A percentile compares a stretch with the other conserved stretches of the same genome.
Evolutionary conservation across 2,888 invertebrate genomes (phyloP).

Genomic region (Drosophila monieri): DNA sequence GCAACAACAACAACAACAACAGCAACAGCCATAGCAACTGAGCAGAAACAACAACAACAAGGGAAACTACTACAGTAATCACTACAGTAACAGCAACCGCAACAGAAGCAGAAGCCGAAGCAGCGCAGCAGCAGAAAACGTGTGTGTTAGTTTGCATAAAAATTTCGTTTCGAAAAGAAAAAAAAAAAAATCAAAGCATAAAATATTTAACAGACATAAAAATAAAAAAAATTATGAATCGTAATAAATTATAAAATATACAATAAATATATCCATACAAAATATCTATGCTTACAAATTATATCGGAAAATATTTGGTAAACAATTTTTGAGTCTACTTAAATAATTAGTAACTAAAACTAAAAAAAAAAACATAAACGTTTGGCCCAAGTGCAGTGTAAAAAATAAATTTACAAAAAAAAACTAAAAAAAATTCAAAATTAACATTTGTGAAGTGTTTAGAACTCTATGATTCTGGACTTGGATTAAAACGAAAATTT

Average conservation of each 20-base stretch:
- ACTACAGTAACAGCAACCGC: slow-evolving; percentile 54
- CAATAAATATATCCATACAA: slow-evolving; percentile 41
- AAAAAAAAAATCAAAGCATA: slow-evolving; percentile 68
- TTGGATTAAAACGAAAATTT: slow-evolving; percentile 72
- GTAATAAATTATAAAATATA: slow-evolving; percentile 42
- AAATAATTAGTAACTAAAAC: slow-evolving; percentile 34
- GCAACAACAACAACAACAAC: slow-evolving; percentile 44
- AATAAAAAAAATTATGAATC: slow-evolving; percentile 16
- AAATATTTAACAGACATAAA: slow-evolving; percentile 42
- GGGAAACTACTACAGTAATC: slow-evolving; percentile 43
- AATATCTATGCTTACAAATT: slow-evolving; percentile 52
- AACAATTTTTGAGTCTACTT: slow-evolving; percentile 60
- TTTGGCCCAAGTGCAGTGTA: slow-evolving; percentile 31
- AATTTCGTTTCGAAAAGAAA: slow-evolving; percentile 83
- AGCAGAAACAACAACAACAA: slow-evolving; percentile 24
- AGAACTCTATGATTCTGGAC: slow-evolving; percentile 43
- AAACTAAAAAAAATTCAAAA: slow-evolving; percentile 34
- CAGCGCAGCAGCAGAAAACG: slow-evolving; percentile 54
- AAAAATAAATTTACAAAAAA: slow-evolving; percentile 5
- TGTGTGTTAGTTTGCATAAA: slow-evolving; percentile 83
- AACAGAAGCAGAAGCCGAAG: slow-evolving; percentile 55
- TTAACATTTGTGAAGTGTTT: slow-evolving; percentile 31
- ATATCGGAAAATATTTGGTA: slow-evolving; percentile 63
- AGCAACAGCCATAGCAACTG: slow-evolving; percentile 47
- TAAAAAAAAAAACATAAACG: slow-evolving; percentile 17